Percentiles rank a stretch among this genome's conserved stretches.
These are phyloP conservation scores for Dastarcus helophoroides DNA, from an alignment of 2,888 invertebrate species.

Conservation along the genomic window DNA sequence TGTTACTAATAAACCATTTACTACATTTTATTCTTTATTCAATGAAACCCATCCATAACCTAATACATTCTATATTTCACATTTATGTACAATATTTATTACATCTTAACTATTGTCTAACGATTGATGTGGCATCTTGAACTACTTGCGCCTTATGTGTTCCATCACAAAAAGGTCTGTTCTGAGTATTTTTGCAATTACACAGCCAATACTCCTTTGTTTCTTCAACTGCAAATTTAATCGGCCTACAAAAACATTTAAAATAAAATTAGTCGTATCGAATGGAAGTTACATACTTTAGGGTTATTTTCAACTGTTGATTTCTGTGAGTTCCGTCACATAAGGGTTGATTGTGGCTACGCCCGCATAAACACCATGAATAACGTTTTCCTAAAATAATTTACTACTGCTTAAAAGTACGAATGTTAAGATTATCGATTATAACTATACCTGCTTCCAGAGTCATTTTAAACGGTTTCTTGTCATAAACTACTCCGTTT, in stretches of 20 bases:
- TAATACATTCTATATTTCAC: no score
- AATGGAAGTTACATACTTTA: constrained; percentile 41
- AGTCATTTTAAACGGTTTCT: constrained; percentile 72
- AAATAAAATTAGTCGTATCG: no score
- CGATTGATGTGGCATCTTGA: constrained; percentile 40
- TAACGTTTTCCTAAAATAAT: constrained; percentile 59
- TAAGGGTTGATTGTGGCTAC: constrained; percentile 82
- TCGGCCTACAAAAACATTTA: constrained; percentile 52
- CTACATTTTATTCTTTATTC: no score
- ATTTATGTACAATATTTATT: no score
- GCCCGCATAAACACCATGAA: constrained; percentile 90
- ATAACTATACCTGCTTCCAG: constrained; percentile 49
- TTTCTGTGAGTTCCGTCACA: constrained; percentile 90
- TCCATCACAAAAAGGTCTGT: constrained; percentile 95
- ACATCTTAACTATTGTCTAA: constrained; percentile 20
- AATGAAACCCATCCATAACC: no score
- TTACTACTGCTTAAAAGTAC: constrained; percentile 2
- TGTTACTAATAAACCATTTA: no score
- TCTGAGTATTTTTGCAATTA: constrained; percentile 90
- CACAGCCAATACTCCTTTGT: constrained; percentile 94
- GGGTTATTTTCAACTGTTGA: constrained; percentile 58
- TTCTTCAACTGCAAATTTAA: constrained; percentile 73
- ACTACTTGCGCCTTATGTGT: constrained; percentile 69
- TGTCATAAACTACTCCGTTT: constrained; percentile 75
- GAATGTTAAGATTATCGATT: constrained; percentile 1